Base-by-base conservation (phyloP, 2,888 invertebrate species). In the Epicampocera succincta region DNA sequence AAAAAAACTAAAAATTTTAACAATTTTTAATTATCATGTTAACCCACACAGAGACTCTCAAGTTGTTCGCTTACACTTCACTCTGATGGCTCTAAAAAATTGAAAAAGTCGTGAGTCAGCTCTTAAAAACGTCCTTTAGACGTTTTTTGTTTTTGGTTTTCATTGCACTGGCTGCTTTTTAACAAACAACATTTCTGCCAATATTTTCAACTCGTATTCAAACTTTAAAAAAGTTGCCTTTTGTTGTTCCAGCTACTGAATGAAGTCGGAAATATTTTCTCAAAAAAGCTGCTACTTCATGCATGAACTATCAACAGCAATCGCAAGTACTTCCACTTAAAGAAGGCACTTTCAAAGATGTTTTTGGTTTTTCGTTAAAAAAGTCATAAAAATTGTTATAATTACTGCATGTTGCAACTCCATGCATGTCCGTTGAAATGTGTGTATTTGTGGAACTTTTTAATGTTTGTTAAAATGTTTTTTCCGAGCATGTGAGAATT, bases 1-100 rank as follows among this genome's bases (percentile, higher is more conserved):
- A 61, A 50, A 48, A 77, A 48, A 77, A 56, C 42, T 33, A 33
- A 52, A 44, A 72, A 52, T 54, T 68, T 83, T 71, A 79, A 78
- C 66, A 21, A 63, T 73, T 84, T 84, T 84, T 82, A 84, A 84
- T 84, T 84, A 82, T 84, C 82, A 80, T 84, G 82, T 84, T 82
- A 84, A 75, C 84, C 82, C 80, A 80, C 83, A 72, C 73, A 17
- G 29, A 68, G 42, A 46, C 15, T 25, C 56, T 73, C 12, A 15
- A 50, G 33, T 42, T 17, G 17, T 3, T 52, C 38, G 29, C 52
- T 29, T 60, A 56, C 63, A 63, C 74, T 63, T 71, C 54, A 58
- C 54, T 66, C 17, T 56, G 60, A 75, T 42, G 74, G 44, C 65
- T 58, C 44, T 61, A 25, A 33, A 33, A 33, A 71, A 42, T 19